Evolutionary conservation across 2,113 vertebrate species (phyloP), one percentile per base, ranked within the genome.

Genomic region (Tor tambroides): DNA sequence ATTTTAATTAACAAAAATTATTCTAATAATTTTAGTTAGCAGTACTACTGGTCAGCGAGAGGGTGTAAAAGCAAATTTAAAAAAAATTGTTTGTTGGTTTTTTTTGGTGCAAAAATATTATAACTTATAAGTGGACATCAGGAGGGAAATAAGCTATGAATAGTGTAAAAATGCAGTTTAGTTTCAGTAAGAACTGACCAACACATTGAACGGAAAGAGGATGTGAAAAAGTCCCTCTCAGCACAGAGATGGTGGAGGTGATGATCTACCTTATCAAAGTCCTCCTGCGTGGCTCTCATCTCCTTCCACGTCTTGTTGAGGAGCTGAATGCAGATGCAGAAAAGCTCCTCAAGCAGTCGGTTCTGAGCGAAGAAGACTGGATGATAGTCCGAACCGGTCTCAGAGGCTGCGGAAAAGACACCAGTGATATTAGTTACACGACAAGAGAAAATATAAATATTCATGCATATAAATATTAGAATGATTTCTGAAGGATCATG

Each of bases 301-400:
- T 99, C 98, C 88, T 99, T 99, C 98, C 98, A 99, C 67, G 98
- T 99, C 91, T 99, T 99, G 90, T 99, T 99, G 89, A 99, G 93
- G 88, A 99, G 95, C 93, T 99, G 98, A 86, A 99, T 99, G 89
- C 97, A 98, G 89, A 98, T 94, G 21, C 97, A 99, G 95, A 99
- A 99, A 21, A 99, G 95, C 90, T 99, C 98, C 77, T 99, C 96
- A 91, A 99, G 93, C 90, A 97, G 96, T 43, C 96, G 94, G 86
- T 99, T 97, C 93, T 99, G 98, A 83, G 97, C 94, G 80, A 99
- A 99, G 95, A 99, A 99, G 95, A 99, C 96, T 87, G 97, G 96
- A 51, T 98, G 97, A 93, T 98, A 99, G 93, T 95, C 95, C 28
- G 97, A 97, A 69, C 97, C 96, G 0, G 98, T 99, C 94, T 99